Base-by-base conservation (phyloP, 2,113 vertebrate genomes). In the Centropristis striata region DNA sequence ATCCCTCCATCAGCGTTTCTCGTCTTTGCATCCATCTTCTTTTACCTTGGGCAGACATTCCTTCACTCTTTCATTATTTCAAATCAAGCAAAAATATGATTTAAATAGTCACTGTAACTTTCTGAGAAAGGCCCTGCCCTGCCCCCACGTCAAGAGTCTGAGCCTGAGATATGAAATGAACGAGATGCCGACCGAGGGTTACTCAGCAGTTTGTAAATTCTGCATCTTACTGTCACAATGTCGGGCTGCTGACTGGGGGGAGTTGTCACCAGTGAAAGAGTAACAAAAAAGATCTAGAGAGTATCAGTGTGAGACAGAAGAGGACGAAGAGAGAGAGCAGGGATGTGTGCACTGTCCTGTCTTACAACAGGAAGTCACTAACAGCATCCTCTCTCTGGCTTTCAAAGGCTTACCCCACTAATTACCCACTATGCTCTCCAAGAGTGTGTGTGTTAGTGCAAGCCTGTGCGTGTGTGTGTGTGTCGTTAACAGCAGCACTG, bases 351-450 rank as follows among this genome's bases (percentile, higher is more conserved):
- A 5, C 59, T 21, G 63, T 57, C 32, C 28, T 20, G 64, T 85
- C 73, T 87, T 82, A 51, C 4, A 78, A 25, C 89, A 91, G 90
- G 92, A 92, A 93, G 88, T 88, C 80, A 41, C 69, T 80, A 84
- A 90, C 74, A 84, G 87, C 91, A 86, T 86, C 86, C 85, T 88
- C 84, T 72, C 71, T 50, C 53, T 66, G 79, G 71, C 83, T 83
- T 88, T 88, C 69, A 87, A 72, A 83, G 81, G 20, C 75, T 65
- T 44, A 61, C 64, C 61, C 51, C 50, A 16, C 74, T 81, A 84
- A 88, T 91, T 78, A 72, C 78, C 72, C 9, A 15, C 57, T 47
- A 55, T n/a, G 28, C 59, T 65, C 55, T 58, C 20, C 32, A 42
- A 21, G 44, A 2, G 27, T 49, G 73, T 63, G 47, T 27, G 46